Percentiles rank a stretch among this genome's conserved stretches.
Evolutionary conservation across 1,140 invertebrate genomes (phyloP).

Genomic region (Drosophila sturtevanti): DNA sequence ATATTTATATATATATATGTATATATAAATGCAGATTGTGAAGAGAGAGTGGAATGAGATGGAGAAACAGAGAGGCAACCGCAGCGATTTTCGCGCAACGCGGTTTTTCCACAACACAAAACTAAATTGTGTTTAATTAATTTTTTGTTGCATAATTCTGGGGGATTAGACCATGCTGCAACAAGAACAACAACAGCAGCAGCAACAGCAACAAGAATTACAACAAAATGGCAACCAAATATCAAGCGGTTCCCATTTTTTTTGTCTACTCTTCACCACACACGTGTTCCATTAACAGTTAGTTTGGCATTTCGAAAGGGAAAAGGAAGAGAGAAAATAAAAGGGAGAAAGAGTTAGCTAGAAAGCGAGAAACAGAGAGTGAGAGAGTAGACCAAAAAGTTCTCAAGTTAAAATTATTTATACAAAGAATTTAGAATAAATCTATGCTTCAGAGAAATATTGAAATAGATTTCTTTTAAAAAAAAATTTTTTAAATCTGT

Average conservation of each 20-base stretch:
- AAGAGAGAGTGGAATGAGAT: not conserved
- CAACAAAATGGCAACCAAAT: slow-evolving; percentile 46
- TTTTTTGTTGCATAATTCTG: slow-evolving; percentile 78
- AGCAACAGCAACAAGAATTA: slow-evolving; percentile 10
- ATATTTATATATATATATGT: slow-evolving; percentile 25
- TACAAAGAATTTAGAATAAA: no score
- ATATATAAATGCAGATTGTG: slow-evolving; percentile 4
- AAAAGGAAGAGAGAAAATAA: no score
- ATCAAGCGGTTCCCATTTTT: slow-evolving; percentile 46
- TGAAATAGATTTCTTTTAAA: no score
- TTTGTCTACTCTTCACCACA: slow-evolving; percentile 25
- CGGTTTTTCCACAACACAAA: slow-evolving; percentile 58
- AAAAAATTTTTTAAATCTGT: no score
- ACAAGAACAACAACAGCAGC: slow-evolving; percentile 21
- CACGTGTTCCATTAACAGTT: slow-evolving; percentile 48
- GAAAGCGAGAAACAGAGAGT: not conserved
- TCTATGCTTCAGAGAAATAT: no score
- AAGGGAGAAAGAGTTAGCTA: not conserved
- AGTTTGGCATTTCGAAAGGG: not conserved
- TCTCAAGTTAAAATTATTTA: no score
- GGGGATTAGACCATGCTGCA: slow-evolving; percentile 54
- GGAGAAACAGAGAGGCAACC: slow-evolving; percentile 39
- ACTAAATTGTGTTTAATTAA: slow-evolving; percentile 78
- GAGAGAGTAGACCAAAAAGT: not conserved
- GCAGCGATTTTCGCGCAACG: slow-evolving; percentile 73